These are phyloP conservation scores for Gobiocypris rarus DNA, from an alignment of 2,113 vertebrate species.

Conservation along the genomic window DNA sequence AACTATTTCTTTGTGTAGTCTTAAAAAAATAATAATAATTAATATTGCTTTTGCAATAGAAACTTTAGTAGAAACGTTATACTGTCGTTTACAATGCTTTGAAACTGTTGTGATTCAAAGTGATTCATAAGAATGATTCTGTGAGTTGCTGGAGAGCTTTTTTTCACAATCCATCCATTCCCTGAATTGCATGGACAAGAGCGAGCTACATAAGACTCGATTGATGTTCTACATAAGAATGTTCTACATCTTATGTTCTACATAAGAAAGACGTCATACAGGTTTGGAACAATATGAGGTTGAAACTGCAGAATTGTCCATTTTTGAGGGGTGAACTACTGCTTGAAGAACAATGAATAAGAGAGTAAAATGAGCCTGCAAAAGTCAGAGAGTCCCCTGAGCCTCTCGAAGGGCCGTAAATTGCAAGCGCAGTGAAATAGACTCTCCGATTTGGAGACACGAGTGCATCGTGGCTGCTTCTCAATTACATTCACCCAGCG, in stretches of 20 bases:
- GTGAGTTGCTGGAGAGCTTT: background rate
- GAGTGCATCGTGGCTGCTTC: constrained; percentile 23
- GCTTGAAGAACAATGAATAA: background rate
- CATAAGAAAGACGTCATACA: background rate
- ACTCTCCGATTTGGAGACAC: constrained; percentile 29
- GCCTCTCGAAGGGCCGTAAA: background rate
- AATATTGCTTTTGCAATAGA: too few species aligned
- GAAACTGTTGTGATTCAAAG: background rate
- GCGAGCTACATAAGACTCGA: too few species aligned
- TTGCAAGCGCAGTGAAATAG: constrained; percentile 36
- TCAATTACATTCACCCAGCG: constrained; percentile 40
- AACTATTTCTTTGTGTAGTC: too few species aligned
- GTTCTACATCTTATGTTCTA: background rate
- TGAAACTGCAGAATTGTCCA: background rate
- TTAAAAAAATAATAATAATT: too few species aligned
- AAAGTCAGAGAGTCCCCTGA: background rate
- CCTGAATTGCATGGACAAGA: background rate
- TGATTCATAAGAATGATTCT: background rate
- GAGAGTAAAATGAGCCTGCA: background rate
- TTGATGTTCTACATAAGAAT: background rate
- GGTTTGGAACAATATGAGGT: too few species aligned
- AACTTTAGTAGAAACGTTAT: too few species aligned
- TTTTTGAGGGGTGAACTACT: background rate
- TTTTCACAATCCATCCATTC: background rate
- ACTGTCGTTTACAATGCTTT: background rate